These are phyloP conservation scores for Cercopithecus hamlyni DNA, from an alignment of 2,797 vertebrate species.

Conservation along the genomic window DNA sequence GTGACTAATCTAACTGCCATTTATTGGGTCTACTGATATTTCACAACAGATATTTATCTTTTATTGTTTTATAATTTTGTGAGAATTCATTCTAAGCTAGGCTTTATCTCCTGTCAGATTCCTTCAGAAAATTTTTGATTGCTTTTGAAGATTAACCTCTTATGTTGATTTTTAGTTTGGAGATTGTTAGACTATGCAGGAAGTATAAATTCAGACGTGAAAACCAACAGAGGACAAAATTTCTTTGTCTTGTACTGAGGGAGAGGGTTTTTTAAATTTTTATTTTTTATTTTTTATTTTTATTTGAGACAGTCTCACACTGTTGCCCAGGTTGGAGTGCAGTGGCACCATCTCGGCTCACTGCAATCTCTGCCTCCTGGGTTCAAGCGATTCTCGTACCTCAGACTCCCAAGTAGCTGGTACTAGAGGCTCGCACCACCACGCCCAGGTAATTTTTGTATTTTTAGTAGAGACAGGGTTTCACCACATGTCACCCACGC, in stretches of 20 bases:
- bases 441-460: neutral
- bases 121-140: conserved; percentile 23
- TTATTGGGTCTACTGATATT: neutral
- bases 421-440: neutral
- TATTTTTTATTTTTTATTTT: neutral
- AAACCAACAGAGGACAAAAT: neutral
- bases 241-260: neutral
- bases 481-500: neutral
- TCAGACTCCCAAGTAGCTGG: neutral
- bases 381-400: neutral
- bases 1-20: neutral
- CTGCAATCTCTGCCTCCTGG: neutral
- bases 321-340: neutral
- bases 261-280: neutral
- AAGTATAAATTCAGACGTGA: neutral
- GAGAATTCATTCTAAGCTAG: neutral
- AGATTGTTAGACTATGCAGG: neutral
- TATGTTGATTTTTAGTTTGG: neutral
- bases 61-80: neutral
- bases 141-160: neutral
- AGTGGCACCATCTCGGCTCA: neutral
- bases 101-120: neutral
- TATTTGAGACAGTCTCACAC: neutral
- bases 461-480: neutral
- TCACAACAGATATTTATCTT: neutral